Evolutionary conservation across 2,113 vertebrate species (phyloP), one percentile per base, ranked within the genome.

Genomic region (Sylvietta virens): DNA sequence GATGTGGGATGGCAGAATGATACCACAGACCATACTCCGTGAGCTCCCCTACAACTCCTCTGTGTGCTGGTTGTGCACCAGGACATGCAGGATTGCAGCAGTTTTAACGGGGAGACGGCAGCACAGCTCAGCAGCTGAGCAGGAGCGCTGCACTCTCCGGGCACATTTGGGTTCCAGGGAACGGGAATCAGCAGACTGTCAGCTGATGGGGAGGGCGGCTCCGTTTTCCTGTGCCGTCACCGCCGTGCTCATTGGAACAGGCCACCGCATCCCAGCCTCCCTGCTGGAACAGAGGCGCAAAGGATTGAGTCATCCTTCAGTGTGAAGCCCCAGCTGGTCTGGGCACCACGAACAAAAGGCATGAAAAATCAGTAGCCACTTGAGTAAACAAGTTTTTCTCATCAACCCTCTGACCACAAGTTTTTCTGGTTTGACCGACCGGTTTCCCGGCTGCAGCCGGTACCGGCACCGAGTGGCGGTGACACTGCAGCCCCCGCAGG

Each of bases 1-100:
- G 72, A 50, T 6, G 5, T 22, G 89, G 54, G 67, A 45, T 17
- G 62, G 37, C 37, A 45, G 80, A 67, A 24, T 0, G 67, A 48
- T 16, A 27, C 58, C 82, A 4, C 58, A 61, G 28, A 22, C 35
- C 42, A 4, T 2, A 3, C 4, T 37, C 44, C 5, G 45, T 8
- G 64, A 44, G 42, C 62, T 65, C 20, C 80, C 44, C 22, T 16
- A 4, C 9, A 8, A 0, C 48, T 24, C 3, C 2, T 8, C 9
- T 4, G 4, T 7, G 1, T 5, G 37, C 58, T 31, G 48, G 7
- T 4, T 54, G 47, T 4, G 16, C 3, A 0, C 19, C 0, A 3
- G 22, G 13, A 6, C 0, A 1, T 0, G 9, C 51, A 18, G 53
- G 57, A 33, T 0, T 37, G 53, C 33, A 35, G 86, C 74, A 17